phyloP scores from a whole-genome alignment of 2,113 vertebrate genomes.

The Octodon degus region DNA sequence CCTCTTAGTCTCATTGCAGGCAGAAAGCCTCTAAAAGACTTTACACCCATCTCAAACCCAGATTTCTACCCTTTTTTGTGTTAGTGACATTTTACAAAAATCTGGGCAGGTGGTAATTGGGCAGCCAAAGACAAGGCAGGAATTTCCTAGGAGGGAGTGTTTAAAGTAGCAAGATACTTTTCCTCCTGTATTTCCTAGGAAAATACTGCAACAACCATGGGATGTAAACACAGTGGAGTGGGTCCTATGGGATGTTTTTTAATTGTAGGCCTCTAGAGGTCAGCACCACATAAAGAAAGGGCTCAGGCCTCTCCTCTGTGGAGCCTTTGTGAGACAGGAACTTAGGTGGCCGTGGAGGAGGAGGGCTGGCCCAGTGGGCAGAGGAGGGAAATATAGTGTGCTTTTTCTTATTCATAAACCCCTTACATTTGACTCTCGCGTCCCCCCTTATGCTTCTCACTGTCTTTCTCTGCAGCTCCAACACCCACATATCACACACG shows the following conservation, averaged over 20 bases:
- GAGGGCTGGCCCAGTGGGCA: not conserved
- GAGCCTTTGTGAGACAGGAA: not conserved
- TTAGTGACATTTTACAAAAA: not conserved
- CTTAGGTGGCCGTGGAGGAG: fast-evolving
- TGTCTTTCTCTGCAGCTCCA: not conserved
- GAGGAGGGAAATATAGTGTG: not conserved
- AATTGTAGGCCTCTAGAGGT: conserved; percentile 85
- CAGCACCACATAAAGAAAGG: conserved; percentile 80
- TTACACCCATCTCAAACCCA: not conserved
- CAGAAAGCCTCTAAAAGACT: not conserved
- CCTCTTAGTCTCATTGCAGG: not conserved
- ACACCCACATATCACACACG: not conserved
- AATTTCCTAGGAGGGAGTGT: not conserved
- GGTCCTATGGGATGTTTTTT: conserved; percentile 73
- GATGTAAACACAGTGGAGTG: no score
- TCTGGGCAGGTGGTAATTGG: not conserved
- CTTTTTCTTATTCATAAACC: not conserved
- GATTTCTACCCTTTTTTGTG: not conserved
- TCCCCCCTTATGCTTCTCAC: not conserved
- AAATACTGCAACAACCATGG: not conserved
- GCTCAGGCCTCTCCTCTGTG: fast-evolving
- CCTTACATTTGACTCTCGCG: not conserved
- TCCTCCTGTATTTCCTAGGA: not conserved
- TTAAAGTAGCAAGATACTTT: not conserved
- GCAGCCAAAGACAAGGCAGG: not conserved